These are phyloP conservation scores for Agrotis clavis DNA, from an alignment of 2,888 invertebrate genomes.

Conservation along the genomic window DNA sequence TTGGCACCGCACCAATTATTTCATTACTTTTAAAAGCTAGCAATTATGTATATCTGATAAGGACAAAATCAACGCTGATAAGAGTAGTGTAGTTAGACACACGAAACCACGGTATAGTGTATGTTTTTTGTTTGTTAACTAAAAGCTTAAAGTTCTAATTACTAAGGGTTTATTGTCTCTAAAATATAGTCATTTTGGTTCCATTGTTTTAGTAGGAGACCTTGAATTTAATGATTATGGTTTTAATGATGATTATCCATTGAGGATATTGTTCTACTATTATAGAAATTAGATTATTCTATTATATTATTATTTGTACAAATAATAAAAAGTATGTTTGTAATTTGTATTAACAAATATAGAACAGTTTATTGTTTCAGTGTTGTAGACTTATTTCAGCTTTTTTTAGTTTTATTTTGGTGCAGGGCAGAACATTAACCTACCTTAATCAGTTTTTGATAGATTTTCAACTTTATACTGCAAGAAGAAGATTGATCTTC, in stretches of 20 bases:
- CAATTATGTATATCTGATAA: constrained; percentile 71
- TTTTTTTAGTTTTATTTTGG: too few species aligned
- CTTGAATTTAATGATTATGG: neutral
- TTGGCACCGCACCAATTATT: constrained; percentile 62
- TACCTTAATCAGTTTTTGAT: too few species aligned
- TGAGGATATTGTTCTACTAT: neutral
- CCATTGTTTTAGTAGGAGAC: neutral
- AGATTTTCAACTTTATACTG: too few species aligned
- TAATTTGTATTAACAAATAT: too few species aligned
- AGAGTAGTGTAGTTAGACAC: constrained; percentile 65
- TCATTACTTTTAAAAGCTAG: constrained; percentile 64
- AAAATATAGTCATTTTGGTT: constrained; percentile 26
- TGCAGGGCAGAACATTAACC: too few species aligned
- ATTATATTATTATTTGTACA: too few species aligned
- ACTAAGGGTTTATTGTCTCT: constrained; percentile 37
- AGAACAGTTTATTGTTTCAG: too few species aligned
- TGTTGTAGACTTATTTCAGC: too few species aligned
- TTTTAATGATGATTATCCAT: neutral
- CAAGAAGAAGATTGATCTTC: too few species aligned
- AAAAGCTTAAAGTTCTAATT: constrained; percentile 42
- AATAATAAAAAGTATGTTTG: too few species aligned
- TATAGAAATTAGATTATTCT: too few species aligned
- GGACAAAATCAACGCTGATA: constrained; percentile 67
- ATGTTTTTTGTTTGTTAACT: constrained; percentile 44
- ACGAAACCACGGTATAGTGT: constrained; percentile 63